These are phyloP conservation scores for Gymnorhina tibicen DNA, from an alignment of 2,113 vertebrate genomes.

Conservation along the genomic window DNA sequence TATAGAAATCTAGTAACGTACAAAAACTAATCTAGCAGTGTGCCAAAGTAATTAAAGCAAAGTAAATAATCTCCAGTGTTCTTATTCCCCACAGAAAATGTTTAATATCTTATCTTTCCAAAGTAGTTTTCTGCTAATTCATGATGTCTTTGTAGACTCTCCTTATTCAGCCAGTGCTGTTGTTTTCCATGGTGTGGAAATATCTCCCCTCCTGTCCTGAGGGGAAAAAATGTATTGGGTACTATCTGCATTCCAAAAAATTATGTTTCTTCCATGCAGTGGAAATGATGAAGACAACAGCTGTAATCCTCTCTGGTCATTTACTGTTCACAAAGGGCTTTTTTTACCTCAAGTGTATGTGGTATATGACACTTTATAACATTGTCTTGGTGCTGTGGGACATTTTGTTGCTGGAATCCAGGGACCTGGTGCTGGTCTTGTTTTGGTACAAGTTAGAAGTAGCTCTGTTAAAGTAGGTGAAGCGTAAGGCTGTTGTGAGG, in stretches of 20 bases:
- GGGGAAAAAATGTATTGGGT: rapidly evolving
- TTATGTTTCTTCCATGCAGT: not conserved
- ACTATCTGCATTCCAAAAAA: not conserved
- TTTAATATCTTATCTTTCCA: conserved; percentile 75
- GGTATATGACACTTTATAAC: not conserved
- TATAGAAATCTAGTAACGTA: conserved; percentile 64
- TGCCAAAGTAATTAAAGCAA: conserved; percentile 77
- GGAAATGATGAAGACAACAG: not conserved
- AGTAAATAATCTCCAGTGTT: conserved; percentile 79
- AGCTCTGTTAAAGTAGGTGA: not conserved
- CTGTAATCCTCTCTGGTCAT: not conserved
- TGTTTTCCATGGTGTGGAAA: not conserved
- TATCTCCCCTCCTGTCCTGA: not conserved
- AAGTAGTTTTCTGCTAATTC: conserved; percentile 68
- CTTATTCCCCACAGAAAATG: conserved; percentile 72
- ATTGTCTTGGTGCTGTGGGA: not conserved
- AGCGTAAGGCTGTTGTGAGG: not conserved
- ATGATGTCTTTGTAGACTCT: conserved; percentile 54
- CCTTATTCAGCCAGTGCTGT: not conserved
- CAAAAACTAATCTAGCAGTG: conserved; percentile 73
- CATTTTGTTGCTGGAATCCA: not conserved
- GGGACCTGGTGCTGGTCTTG: not conserved
- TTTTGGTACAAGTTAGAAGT: not conserved
- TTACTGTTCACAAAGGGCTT: not conserved
- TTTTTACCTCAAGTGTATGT: not conserved